A percentile compares a stretch with the other conserved stretches of the same genome.
Conservation (phyloP, 2,888 invertebrate species). For the Nymphalis polychloros region DNA sequence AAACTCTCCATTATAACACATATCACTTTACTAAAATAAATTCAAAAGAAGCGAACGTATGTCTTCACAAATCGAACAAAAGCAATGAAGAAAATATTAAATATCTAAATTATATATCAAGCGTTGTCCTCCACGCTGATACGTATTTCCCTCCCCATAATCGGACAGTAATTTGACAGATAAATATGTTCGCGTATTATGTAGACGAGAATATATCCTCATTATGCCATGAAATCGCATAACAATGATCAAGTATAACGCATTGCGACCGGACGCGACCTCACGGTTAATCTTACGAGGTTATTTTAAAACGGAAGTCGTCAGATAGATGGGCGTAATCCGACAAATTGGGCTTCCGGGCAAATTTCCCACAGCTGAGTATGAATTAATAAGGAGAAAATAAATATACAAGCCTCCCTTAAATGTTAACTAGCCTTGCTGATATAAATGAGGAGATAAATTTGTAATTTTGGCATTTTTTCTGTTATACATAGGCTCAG, state of each 20-base stretch:
- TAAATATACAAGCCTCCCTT: background rate
- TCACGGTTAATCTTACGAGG: conserved; percentile 37
- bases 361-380: conserved; percentile 40
- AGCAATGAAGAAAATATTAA: background rate
- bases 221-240: conserved; percentile 7
- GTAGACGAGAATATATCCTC: background rate
- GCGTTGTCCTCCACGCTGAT: background rate
- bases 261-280: conserved; percentile 42
- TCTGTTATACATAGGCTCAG: too few species aligned
- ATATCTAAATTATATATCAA: too few species aligned
- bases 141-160: background rate
- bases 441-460: too few species aligned
- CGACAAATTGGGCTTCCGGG: conserved; percentile 69
- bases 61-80: too few species aligned
- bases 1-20: too few species aligned
- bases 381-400: conserved; percentile 1
- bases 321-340: conserved; percentile 69
- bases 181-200: conserved; percentile 14
- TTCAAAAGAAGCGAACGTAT: too few species aligned
- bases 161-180: conserved; percentile 18
- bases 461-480: too few species aligned
- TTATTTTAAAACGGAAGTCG: conserved; percentile 61
- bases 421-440: too few species aligned
- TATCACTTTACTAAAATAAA: too few species aligned
- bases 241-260: conserved; percentile 10